Evolutionary conservation across 2,888 invertebrate genomes (phyloP).

Genomic region (Trilocha varians): DNA sequence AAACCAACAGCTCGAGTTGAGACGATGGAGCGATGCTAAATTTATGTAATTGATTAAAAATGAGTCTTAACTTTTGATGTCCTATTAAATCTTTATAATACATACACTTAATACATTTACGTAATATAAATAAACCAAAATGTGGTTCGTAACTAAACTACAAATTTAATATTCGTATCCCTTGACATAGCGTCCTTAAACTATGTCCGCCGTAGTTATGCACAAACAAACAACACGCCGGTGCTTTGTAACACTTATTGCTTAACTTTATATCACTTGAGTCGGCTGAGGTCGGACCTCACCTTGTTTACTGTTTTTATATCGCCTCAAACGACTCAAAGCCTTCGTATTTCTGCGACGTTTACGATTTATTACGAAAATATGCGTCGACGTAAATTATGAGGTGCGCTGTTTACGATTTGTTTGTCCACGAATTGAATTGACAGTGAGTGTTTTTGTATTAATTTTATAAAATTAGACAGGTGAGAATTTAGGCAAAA

Average conservation of each 20-base stretch:
- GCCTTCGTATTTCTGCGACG: neutral
- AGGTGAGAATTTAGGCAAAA: too few species aligned
- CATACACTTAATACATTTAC: too few species aligned
- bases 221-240: constrained; percentile 4
- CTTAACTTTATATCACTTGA: constrained; percentile 16
- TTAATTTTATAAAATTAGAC: too few species aligned
- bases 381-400: neutral
- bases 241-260: constrained; percentile 16
- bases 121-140: too few species aligned
- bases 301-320: neutral
- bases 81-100: too few species aligned
- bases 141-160: neutral
- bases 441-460: too few species aligned
- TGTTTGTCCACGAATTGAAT: neutral
- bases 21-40: too few species aligned
- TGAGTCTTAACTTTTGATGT: too few species aligned
- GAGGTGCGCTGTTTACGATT: neutral
- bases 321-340: neutral
- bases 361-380: neutral
- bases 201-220: constrained; percentile 2
- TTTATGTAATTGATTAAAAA: too few species aligned
- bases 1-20: too few species aligned
- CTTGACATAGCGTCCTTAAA: constrained; percentile 6
- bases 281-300: neutral
- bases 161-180: constrained; percentile 5